Conservation (phyloP, 1,140 invertebrate species). For the Lamellibrachia luymesi region DNA sequence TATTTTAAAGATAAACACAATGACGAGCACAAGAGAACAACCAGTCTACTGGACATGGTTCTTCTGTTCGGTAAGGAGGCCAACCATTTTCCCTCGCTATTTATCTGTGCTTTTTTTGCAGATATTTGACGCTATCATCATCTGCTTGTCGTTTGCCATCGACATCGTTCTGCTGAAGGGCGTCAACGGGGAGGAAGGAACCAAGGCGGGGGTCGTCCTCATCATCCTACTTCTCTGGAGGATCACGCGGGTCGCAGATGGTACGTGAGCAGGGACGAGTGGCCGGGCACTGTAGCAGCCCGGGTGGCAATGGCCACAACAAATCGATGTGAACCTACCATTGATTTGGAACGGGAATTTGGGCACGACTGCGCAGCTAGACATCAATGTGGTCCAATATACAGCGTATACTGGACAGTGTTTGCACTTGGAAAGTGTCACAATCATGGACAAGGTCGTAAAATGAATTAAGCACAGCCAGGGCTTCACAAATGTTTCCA, state of each 20-base stretch:
- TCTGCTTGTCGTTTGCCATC: conserved; percentile 26
- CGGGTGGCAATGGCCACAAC: neutral
- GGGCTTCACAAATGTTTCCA: neutral
- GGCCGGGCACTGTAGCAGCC: neutral
- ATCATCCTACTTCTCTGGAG: conserved; percentile 31
- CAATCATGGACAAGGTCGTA: too few species aligned
- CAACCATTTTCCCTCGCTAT: neutral
- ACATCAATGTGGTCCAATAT: too few species aligned
- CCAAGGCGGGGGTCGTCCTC: conserved; percentile 28
- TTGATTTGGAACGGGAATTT: neutral
- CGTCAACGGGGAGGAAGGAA: conserved; percentile 25
- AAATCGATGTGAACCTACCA: neutral
- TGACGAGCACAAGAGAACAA: too few species aligned
- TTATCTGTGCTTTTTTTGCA: conserved; percentile 15
- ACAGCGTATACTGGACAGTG: too few species aligned
- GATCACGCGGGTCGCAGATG: conserved; percentile 30
- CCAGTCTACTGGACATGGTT: too few species aligned
- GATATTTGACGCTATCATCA: conserved; percentile 34
- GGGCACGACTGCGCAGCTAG: too few species aligned
- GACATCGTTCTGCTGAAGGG: conserved; percentile 30
- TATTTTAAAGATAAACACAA: too few species aligned
- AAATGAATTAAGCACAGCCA: too few species aligned
- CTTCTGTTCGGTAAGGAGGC: too few species aligned
- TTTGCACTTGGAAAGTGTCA: too few species aligned
- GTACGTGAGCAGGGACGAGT: conserved; percentile 18